phyloP scores from a whole-genome alignment of 2,888 invertebrate species.

The Disparrhopalites patrizii region DNA sequence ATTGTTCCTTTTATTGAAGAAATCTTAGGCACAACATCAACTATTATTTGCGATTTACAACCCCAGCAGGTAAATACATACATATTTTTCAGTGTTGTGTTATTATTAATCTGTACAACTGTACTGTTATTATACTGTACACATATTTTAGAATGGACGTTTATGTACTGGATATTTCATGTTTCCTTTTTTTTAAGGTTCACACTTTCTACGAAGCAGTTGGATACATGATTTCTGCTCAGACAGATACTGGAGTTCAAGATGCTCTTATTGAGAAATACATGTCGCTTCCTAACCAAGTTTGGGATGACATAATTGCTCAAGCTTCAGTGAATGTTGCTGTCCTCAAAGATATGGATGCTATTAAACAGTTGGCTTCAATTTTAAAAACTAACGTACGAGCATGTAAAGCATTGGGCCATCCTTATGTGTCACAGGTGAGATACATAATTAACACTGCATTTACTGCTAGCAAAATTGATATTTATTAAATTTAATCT shows the following conservation, averaged over 20 bases:
- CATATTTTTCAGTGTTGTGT: no score
- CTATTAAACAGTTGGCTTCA: slow-evolving; percentile 94
- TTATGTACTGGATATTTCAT: not conserved
- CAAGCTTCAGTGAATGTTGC: slow-evolving; percentile 95
- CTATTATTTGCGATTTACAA: slow-evolving; percentile 97
- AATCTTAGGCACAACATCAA: slow-evolving; percentile 90
- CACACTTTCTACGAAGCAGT: slow-evolving; percentile 99
- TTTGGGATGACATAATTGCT: slow-evolving; percentile 97
- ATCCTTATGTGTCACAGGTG: slow-evolving; percentile 82
- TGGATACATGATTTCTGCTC: slow-evolving; percentile 97
- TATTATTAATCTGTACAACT: no score
- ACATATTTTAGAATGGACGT: no score
- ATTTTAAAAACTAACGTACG: slow-evolving; percentile 98
- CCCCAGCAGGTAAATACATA: slow-evolving; percentile 75
- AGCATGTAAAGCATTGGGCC: slow-evolving; percentile 97
- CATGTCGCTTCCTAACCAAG: slow-evolving; percentile 96
- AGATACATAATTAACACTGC: slow-evolving; percentile 18
- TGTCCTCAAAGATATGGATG: slow-evolving; percentile 89
- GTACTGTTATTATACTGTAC: no score
- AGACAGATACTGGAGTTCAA: slow-evolving; percentile 83
- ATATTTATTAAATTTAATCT: not conserved
- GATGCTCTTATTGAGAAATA: slow-evolving; percentile 94
- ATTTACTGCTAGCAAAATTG: not conserved
- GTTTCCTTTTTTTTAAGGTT: slow-evolving; percentile 52
- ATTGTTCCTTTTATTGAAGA: slow-evolving; percentile 98